Evolutionary conservation across 2,113 vertebrate species (phyloP).

Genomic region (Phylloscopus whistleri): DNA sequence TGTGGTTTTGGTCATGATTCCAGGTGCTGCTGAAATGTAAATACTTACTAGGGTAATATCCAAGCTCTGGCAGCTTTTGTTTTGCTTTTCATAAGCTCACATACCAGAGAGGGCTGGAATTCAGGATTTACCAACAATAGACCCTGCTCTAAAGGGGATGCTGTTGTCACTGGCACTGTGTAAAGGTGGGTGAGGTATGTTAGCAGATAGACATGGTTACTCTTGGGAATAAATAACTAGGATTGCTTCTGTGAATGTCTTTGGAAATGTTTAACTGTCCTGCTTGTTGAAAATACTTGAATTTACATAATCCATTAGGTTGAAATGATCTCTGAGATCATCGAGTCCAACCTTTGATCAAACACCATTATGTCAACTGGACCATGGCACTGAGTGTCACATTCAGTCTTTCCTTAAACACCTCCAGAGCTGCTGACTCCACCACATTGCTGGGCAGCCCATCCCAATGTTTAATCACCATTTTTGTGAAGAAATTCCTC

Average conservation of each 20-base stretch:
- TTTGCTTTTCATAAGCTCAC: neutral
- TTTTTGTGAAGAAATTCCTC: neutral
- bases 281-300: neutral
- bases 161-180: neutral
- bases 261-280: neutral
- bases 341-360: neutral
- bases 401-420: neutral
- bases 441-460: rapidly evolving
- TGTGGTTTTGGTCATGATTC: neutral
- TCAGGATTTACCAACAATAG: neutral
- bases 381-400: neutral
- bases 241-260: neutral
- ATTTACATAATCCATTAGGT: neutral
- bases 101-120: neutral
- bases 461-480: neutral
- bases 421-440: neutral
- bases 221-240: neutral
- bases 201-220: neutral
- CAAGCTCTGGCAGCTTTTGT: neutral
- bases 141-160: neutral
- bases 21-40: slow-evolving; percentile 11
- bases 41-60: neutral
- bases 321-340: neutral
- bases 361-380: neutral
- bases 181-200: neutral